These are phyloP conservation scores for Stenodema calcarata DNA, from an alignment of 2,888 invertebrate species.

Conservation along the genomic window DNA sequence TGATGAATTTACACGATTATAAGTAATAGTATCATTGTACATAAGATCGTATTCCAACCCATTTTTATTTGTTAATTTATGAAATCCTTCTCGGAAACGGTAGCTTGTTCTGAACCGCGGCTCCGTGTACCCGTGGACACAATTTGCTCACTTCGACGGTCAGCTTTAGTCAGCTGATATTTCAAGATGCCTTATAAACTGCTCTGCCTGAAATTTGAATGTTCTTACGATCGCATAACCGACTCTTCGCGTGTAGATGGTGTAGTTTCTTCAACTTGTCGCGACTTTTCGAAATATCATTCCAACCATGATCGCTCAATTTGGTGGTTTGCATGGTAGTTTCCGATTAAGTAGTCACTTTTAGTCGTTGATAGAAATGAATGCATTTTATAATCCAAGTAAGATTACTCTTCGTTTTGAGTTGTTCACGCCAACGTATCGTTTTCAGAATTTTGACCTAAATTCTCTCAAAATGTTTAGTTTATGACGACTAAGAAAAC, in stretches of 20 bases:
- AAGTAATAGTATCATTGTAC: neutral
- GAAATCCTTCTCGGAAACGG: neutral
- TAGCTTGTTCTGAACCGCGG: constrained; percentile 19
- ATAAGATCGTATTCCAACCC: neutral
- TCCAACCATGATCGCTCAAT: too few species aligned
- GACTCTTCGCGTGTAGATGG: too few species aligned
- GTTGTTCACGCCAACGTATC: too few species aligned
- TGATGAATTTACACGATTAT: neutral
- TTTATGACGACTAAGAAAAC: too few species aligned
- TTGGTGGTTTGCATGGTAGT: neutral
- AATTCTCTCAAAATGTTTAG: too few species aligned
- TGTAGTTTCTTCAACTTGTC: too few species aligned
- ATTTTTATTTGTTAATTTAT: neutral
- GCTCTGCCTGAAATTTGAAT: neutral
- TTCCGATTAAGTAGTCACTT: neutral
- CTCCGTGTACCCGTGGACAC: neutral
- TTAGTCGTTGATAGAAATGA: neutral
- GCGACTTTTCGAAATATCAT: too few species aligned
- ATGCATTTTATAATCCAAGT: too few species aligned
- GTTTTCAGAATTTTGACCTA: too few species aligned
- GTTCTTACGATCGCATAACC: too few species aligned
- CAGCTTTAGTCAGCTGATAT: neutral
- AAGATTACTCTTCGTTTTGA: too few species aligned
- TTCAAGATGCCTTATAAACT: neutral
- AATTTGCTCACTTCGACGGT: neutral